Evolutionary conservation across 2,888 invertebrate genomes (phyloP).

Genomic region (Cataglyphis cursor): DNA sequence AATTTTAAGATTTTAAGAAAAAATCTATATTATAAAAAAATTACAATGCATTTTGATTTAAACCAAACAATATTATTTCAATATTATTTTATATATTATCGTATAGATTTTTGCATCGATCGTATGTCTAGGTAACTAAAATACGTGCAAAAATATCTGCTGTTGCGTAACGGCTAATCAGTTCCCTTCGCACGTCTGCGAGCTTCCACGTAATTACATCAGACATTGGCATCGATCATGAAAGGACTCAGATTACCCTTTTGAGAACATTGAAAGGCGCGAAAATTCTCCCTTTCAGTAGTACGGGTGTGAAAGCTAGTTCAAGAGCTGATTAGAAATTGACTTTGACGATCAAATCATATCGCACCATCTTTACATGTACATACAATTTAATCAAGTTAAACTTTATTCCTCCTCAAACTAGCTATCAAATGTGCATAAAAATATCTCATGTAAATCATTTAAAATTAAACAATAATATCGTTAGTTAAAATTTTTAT

Average conservation of each 20-base stretch:
- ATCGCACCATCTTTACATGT: background rate
- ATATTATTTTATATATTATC: conserved; percentile 10
- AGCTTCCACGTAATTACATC: conserved; percentile 73
- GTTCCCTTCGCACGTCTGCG: conserved; percentile 66
- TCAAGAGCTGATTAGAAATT: conserved; percentile 54
- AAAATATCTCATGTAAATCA: background rate
- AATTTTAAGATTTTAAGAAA: no score
- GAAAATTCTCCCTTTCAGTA: conserved; percentile 60
- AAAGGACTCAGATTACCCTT: conserved; percentile 71
- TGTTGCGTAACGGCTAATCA: conserved; percentile 59
- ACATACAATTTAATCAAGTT: conserved; percentile 14
- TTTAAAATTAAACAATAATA: conserved; percentile 1
- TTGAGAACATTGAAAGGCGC: conserved; percentile 72
- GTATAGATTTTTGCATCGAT: background rate
- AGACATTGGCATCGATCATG: conserved; percentile 71
- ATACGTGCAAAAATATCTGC: conserved; percentile 43
- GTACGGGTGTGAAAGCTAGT: conserved; percentile 22
- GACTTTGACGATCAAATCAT: conserved; percentile 14
- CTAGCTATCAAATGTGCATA: background rate
- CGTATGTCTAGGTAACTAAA: conserved; percentile 16
- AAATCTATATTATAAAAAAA: background rate
- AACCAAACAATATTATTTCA: background rate
- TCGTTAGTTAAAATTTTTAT: background rate
- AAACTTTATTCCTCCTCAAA: background rate
- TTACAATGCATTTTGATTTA: background rate